Percentiles rank a stretch among this genome's conserved stretches.
Evolutionary conservation across 2,888 invertebrate genomes (phyloP).

Genomic region (Mimachlamys varia): DNA sequence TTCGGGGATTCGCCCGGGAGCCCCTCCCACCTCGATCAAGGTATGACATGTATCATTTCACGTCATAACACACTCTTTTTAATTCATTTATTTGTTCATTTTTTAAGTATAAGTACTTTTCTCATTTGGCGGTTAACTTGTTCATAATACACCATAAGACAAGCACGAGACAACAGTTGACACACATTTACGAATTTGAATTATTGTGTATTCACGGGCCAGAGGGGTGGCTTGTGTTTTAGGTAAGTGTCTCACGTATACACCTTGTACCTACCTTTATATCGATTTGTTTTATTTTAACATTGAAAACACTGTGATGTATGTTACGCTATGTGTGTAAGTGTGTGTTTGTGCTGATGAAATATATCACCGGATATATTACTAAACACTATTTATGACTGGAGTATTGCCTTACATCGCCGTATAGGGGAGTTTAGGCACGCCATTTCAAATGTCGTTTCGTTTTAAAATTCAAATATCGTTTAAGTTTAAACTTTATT

Average conservation of each 20-base stretch:
- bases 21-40: background rate
- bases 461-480: background rate
- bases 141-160: background rate
- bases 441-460: background rate
- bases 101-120: background rate
- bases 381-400: background rate
- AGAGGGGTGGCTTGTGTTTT: background rate
- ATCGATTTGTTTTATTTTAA: background rate
- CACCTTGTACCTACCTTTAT: background rate
- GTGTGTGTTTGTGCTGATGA: background rate
- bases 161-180: background rate
- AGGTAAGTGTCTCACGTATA: slow-evolving; percentile 3
- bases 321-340: background rate
- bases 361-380: slow-evolving; percentile 25
- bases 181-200: slow-evolving; percentile 18
- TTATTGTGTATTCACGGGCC: background rate
- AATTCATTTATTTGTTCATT: background rate
- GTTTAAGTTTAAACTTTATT: background rate
- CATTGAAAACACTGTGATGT: background rate
- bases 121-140: background rate
- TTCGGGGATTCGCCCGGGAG: slow-evolving; percentile 11
- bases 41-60: background rate
- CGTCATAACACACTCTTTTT: background rate
- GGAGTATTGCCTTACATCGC: background rate
- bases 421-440: background rate